Conservation (phyloP, 1,140 invertebrate genomes). For the Manduca sexta region DNA sequence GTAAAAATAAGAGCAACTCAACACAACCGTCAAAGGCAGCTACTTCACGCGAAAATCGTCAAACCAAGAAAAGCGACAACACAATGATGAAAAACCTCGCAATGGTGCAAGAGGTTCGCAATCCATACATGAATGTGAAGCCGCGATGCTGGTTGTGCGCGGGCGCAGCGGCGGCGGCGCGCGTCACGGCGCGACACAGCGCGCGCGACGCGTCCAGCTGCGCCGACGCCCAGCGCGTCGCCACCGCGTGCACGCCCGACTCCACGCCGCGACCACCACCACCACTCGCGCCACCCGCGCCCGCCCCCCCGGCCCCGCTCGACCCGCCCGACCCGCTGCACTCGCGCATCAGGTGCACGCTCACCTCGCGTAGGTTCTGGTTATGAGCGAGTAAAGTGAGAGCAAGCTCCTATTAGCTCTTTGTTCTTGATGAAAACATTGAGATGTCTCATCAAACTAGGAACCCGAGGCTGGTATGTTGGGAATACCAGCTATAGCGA, state of each 20-base stretch:
- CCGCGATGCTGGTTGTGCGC: constrained; percentile 81
- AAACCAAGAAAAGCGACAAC: neutral
- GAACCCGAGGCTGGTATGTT: too few relatives aligned
- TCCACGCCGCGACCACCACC: constrained; percentile 57
- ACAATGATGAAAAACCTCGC: constrained; percentile 6
- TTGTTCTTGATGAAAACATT: too few relatives aligned
- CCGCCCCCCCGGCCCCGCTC: constrained; percentile 14
- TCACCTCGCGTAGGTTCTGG: constrained; percentile 85
- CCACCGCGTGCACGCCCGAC: constrained; percentile 86
- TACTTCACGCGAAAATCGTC: too few relatives aligned
- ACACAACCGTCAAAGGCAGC: too few relatives aligned
- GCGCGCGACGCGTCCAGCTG: constrained; percentile 85
- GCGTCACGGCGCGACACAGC: constrained; percentile 83
- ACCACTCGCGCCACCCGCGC: constrained; percentile 17
- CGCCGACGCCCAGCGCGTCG: constrained; percentile 84
- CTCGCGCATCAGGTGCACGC: constrained; percentile 86
- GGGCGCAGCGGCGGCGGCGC: constrained; percentile 78
- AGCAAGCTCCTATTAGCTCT: too few relatives aligned
- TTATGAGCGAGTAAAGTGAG: too few relatives aligned
- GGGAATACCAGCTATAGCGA: too few relatives aligned
- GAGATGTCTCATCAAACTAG: too few relatives aligned
- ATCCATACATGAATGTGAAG: constrained; percentile 85
- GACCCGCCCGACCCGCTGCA: too few relatives aligned
- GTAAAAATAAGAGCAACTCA: too few relatives aligned
- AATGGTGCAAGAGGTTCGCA: constrained; percentile 2